Percentiles rank a stretch among this genome's conserved stretches.
These are phyloP conservation scores for Lasioglossum oenotherae DNA, from an alignment of 2,888 invertebrate genomes.

Conservation along the genomic window DNA sequence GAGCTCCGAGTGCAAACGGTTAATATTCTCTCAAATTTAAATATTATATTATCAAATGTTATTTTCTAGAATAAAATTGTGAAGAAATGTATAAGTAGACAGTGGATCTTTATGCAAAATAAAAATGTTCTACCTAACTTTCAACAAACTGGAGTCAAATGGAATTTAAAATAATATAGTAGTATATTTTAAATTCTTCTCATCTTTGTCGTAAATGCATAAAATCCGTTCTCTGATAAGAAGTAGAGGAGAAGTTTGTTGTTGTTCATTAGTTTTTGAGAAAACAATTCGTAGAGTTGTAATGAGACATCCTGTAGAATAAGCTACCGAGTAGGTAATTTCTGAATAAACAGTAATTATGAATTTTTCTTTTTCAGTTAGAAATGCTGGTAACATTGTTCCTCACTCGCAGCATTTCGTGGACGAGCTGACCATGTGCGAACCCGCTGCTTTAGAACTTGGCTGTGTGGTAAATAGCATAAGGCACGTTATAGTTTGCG, in stretches of 20 bases:
- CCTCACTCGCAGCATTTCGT: conserved; percentile 95
- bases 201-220: no score
- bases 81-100: background rate
- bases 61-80: background rate
- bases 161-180: no score
- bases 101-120: no score
- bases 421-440: conserved; percentile 95
- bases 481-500: conserved; percentile 96
- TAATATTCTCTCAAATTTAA: background rate
- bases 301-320: background rate
- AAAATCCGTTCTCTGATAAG: background rate
- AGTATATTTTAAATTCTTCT: no score
- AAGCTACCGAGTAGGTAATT: background rate
- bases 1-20: no score
- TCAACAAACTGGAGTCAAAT: no score
- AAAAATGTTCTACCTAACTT: no score
- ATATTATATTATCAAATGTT: background rate
- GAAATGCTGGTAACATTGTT: conserved; percentile 98
- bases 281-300: background rate
- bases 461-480: conserved; percentile 97
- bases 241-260: background rate
- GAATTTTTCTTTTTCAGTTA: conserved; percentile 87
- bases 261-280: background rate
- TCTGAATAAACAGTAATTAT: background rate
- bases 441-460: conserved; percentile 97